phyloP scores from a whole-genome alignment of 2,888 invertebrate genomes.

The Philereme transversata region DNA sequence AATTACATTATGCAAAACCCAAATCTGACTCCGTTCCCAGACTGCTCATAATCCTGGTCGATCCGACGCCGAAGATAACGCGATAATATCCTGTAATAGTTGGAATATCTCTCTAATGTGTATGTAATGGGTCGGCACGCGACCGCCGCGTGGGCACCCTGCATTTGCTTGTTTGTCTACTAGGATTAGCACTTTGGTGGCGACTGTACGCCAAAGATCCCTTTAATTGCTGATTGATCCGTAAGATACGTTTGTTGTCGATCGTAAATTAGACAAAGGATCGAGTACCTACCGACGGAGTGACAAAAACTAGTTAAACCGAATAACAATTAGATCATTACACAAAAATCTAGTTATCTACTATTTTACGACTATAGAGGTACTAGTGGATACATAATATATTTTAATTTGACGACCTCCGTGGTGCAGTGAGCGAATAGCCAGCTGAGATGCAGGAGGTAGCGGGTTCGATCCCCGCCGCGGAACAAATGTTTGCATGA shows the following conservation, averaged over 20 bases:
- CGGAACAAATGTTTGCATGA: too few relatives aligned
- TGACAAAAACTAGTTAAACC: slow-evolving; percentile 38
- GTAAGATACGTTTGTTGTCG: slow-evolving; percentile 56
- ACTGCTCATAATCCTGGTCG: slow-evolving; percentile 63
- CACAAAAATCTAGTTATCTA: background rate
- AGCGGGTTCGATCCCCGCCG: too few relatives aligned
- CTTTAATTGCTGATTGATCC: slow-evolving; percentile 79
- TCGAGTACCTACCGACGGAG: slow-evolving; percentile 39
- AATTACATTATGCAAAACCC: slow-evolving; percentile 17
- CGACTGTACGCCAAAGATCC: slow-evolving; percentile 48
- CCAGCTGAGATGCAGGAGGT: too few relatives aligned
- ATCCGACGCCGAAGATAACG: slow-evolving; percentile 68
- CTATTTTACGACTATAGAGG: too few relatives aligned
- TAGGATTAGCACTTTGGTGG: slow-evolving; percentile 76
- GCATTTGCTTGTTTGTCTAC: slow-evolving; percentile 64
- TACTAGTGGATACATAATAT: too few relatives aligned
- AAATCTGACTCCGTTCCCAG: slow-evolving; percentile 57
- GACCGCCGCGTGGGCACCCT: slow-evolving; percentile 57
- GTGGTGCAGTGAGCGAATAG: too few relatives aligned
- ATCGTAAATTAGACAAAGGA: slow-evolving; percentile 73
- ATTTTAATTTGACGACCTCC: too few relatives aligned
- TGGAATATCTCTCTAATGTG: slow-evolving; percentile 74
- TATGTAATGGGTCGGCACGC: slow-evolving; percentile 69
- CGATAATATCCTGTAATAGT: slow-evolving; percentile 75
- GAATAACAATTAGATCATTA: slow-evolving; percentile 40